phyloP scores from a whole-genome alignment of 2,113 vertebrate genomes.

The Uropsilus gracilis region DNA sequence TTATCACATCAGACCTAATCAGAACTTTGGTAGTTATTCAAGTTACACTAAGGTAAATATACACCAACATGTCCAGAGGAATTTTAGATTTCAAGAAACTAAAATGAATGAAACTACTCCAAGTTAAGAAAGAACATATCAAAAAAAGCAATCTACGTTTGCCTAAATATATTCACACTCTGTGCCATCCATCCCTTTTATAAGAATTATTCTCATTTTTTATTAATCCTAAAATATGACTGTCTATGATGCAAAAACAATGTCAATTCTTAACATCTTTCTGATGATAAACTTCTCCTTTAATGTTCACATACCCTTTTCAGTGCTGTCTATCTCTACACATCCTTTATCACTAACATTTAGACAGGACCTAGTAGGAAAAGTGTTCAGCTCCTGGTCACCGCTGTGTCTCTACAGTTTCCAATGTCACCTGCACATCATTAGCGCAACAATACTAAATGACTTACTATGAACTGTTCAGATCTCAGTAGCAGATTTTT shows the following conservation, averaged over 20 bases:
- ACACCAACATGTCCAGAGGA: neutral
- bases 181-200: neutral
- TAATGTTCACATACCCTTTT: too few species aligned
- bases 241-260: neutral
- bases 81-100: neutral
- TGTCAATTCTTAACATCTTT: neutral
- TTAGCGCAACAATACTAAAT: conserved; percentile 51
- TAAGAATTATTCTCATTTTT: neutral
- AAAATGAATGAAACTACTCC: neutral
- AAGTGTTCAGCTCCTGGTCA: too few species aligned
- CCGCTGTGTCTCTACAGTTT: too few species aligned
- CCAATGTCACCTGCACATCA: too few species aligned
- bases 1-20: neutral
- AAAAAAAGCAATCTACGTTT: neutral
- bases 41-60: neutral
- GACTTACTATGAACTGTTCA: neutral
- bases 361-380: too few species aligned
- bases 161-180: neutral
- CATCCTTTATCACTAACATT: too few species aligned
- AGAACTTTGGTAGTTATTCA: neutral
- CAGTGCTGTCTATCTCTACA: too few species aligned
- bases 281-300: conserved; percentile 30
- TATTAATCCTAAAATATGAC: conserved; percentile 37
- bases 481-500: neutral
- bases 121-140: too few species aligned